These are phyloP conservation scores for Stomatorhinus walkeri DNA, from an alignment of 2,797 vertebrate species.

Conservation along the genomic window DNA sequence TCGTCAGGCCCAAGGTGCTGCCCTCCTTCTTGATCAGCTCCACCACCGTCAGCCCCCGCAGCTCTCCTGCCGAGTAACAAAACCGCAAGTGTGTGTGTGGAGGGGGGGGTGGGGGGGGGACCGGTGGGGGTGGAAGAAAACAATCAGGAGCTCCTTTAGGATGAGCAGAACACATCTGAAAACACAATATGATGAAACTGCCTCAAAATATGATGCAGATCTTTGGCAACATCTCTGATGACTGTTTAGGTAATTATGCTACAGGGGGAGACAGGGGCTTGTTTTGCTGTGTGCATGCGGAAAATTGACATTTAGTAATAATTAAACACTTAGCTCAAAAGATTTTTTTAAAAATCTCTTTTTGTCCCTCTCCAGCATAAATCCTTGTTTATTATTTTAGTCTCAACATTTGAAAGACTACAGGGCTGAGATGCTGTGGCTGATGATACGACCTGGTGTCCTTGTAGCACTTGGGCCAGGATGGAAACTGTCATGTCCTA, in stretches of 20 bases:
- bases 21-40: constrained; percentile 96
- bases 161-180: background rate
- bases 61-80: constrained; percentile 74
- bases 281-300: background rate
- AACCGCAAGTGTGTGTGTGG: constrained; percentile 27
- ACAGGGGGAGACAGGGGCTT: background rate
- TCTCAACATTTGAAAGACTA: background rate
- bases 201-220: background rate
- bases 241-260: constrained; percentile 1
- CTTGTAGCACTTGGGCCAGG: background rate
- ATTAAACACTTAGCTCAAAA: background rate
- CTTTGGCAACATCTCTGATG: background rate
- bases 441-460: background rate
- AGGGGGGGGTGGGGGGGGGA: constrained; percentile 3
- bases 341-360: background rate
- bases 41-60: constrained; percentile 85
- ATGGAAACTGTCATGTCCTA: background rate
- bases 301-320: constrained; percentile 6
- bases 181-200: background rate
- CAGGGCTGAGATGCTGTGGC: background rate
- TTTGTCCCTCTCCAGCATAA: background rate
- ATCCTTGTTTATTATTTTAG: background rate
- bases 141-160: background rate
- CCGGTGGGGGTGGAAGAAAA: constrained; percentile 24
- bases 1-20: constrained; percentile 89